These are phyloP conservation scores for Cotesia congregata DNA, from an alignment of 2,888 invertebrate species.

Conservation along the genomic window DNA sequence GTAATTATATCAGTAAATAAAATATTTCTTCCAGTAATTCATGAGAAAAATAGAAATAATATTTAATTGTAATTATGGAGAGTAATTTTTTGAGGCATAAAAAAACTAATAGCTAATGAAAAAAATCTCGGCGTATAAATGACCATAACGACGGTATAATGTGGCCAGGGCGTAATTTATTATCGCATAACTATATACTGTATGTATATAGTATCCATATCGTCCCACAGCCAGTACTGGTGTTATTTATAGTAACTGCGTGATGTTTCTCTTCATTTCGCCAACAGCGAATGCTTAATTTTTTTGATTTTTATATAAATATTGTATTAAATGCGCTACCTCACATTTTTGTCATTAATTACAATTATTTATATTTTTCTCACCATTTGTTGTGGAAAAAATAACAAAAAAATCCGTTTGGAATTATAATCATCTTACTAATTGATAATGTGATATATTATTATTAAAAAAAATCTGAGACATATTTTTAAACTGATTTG, in stretches of 20 bases:
- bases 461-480: no score
- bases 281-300: conserved; percentile 35
- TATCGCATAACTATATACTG: conserved; percentile 17
- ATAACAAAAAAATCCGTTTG: not conserved
- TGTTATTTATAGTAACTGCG: conserved; percentile 42
- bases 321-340: conserved; percentile 20
- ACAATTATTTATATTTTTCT: not conserved
- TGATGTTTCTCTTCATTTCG: conserved; percentile 35
- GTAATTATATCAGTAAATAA: not conserved
- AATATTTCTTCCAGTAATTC: not conserved
- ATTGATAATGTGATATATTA: no score
- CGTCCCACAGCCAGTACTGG: conserved; percentile 34
- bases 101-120: conserved; percentile 20
- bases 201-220: conserved; percentile 21
- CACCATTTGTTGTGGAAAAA: not conserved
- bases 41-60: not conserved
- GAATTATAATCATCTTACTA: no score
- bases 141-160: conserved; percentile 43
- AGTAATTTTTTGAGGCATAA: conserved; percentile 16
- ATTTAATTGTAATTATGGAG: not conserved
- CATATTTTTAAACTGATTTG: no score
- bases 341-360: not conserved
- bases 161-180: conserved; percentile 44
- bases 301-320: conserved; percentile 23
- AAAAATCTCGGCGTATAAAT: conserved; percentile 33